These are phyloP conservation scores for Athetis lepigone DNA, from an alignment of 2,888 invertebrate species.

Conservation along the genomic window DNA sequence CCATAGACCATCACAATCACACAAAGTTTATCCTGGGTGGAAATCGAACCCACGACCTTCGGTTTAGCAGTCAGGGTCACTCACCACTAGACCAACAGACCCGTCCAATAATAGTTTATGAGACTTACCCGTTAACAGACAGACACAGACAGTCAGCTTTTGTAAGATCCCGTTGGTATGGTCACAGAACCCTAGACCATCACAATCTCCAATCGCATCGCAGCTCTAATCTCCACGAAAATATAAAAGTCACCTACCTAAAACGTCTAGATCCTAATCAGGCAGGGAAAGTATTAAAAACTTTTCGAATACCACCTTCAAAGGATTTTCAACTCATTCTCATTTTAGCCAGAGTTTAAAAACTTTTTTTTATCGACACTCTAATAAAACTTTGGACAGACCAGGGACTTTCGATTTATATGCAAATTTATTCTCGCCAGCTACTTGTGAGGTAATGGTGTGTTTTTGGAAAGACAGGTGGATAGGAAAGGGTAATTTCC, in stretches of 20 bases:
- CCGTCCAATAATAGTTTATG: too few species aligned
- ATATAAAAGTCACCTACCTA: constrained; percentile 38
- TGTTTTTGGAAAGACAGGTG: constrained; percentile 37
- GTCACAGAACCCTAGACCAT: too few species aligned
- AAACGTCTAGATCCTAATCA: constrained; percentile 58
- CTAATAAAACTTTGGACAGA: constrained; percentile 64
- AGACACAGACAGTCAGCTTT: too few species aligned
- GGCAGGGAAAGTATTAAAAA: constrained; percentile 47
- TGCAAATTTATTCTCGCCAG: constrained; percentile 60
- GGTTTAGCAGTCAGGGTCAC: too few species aligned
- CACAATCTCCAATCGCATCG: constrained; percentile 1
- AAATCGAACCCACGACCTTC: too few species aligned
- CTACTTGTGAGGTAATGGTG: constrained; percentile 51
- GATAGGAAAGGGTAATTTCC: constrained; percentile 14
- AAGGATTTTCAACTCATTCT: constrained; percentile 64
- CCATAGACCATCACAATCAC: too few species aligned
- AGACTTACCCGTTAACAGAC: too few species aligned
- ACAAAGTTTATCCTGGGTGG: too few species aligned
- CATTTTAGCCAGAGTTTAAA: constrained; percentile 58
- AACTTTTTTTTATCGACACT: constrained; percentile 60
- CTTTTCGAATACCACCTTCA: constrained; percentile 55
- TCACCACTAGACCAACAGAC: too few species aligned
- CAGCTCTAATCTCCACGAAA: constrained; percentile 18
- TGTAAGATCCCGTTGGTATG: too few species aligned
- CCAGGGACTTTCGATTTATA: constrained; percentile 64